Evolutionary conservation across 2,797 vertebrate genomes (phyloP).

Genomic region (Sebastes aleutianus): DNA sequence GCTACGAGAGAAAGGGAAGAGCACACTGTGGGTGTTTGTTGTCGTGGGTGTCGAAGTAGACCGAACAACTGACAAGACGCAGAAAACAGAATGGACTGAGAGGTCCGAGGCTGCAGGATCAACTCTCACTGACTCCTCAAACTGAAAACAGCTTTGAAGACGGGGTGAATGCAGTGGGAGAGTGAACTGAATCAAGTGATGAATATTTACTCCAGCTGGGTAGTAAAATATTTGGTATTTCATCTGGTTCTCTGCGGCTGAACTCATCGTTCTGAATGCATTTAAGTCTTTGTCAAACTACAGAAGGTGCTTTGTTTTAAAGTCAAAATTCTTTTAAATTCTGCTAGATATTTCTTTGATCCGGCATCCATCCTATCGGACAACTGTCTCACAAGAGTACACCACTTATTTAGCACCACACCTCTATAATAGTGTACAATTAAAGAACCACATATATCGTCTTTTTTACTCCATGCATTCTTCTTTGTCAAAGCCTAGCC

Average conservation of each 20-base stretch:
- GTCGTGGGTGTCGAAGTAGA: slow-evolving; percentile 51
- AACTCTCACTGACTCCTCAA: neutral
- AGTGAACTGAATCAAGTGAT: neutral
- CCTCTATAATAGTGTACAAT: too few relatives aligned
- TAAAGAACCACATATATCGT: too few relatives aligned
- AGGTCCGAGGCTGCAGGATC: slow-evolving; percentile 13
- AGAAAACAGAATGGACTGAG: neutral
- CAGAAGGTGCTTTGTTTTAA: neutral
- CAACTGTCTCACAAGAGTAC: too few relatives aligned
- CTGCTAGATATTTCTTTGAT: too few relatives aligned
- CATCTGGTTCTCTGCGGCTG: neutral
- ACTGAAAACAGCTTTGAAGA: neutral
- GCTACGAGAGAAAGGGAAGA: slow-evolving; percentile 31
- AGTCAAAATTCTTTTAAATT: too few relatives aligned
- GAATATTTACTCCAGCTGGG: neutral
- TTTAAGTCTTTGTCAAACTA: neutral
- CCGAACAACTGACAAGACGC: slow-evolving; percentile 34
- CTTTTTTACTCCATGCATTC: too few relatives aligned
- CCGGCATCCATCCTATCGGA: too few relatives aligned
- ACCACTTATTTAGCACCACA: too few relatives aligned
- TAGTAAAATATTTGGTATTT: neutral
- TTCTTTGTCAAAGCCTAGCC: too few relatives aligned
- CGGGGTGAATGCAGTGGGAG: neutral
- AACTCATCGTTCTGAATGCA: neutral
- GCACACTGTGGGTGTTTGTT: slow-evolving; percentile 54